Conservation (phyloP, 2,113 vertebrate species). For the Crotalus helleri region DNA sequence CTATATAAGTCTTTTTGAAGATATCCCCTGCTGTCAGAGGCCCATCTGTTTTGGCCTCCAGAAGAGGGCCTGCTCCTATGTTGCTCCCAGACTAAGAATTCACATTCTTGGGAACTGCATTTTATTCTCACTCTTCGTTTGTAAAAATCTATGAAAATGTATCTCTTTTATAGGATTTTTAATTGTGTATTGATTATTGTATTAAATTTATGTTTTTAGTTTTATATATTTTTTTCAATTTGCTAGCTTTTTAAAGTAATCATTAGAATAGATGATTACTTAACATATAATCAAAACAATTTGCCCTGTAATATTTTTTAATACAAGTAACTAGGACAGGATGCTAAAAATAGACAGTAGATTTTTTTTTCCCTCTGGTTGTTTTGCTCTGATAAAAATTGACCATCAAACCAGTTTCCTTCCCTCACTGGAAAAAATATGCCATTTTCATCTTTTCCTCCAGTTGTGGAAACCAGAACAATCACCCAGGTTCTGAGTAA, state of each 20-base stretch:
- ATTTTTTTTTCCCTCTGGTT: not conserved
- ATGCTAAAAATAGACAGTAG: not conserved
- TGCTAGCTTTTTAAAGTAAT: not conserved
- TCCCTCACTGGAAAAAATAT: not conserved
- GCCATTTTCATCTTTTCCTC: not conserved
- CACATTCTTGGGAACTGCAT: not conserved
- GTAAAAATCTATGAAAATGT: not conserved
- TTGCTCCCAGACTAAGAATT: not conserved
- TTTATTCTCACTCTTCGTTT: not conserved
- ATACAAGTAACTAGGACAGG: not conserved
- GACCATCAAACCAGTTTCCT: not conserved
- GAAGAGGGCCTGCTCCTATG: not conserved
- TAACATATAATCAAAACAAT: not conserved
- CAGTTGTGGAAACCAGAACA: not conserved
- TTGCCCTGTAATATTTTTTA: not conserved
- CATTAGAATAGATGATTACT: not conserved
- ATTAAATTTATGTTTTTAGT: not conserved
- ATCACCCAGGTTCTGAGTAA: not conserved
- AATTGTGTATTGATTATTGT: not conserved
- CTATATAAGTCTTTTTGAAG: not conserved
- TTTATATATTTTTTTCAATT: not conserved
- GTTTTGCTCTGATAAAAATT: not conserved
- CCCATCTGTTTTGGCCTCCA: not conserved
- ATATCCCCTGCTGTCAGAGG: not conserved
- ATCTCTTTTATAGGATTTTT: not conserved